A percentile compares a stretch with the other conserved stretches of the same genome.
Conservation (phyloP, 1,140 invertebrate species). For the Eciton burchellii region DNA sequence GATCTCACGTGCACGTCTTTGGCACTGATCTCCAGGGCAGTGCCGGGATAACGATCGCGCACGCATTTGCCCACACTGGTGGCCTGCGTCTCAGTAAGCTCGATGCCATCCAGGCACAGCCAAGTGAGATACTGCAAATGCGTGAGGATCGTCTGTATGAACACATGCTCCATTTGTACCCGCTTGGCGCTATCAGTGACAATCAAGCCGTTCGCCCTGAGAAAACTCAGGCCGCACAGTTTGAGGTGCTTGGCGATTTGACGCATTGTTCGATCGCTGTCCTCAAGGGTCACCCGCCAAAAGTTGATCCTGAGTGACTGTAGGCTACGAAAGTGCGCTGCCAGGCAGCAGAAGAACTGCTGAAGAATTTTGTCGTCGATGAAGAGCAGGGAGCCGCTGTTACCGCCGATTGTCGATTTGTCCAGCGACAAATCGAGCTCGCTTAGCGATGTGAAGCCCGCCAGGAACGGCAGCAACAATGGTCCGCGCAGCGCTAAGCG, state of each 20-base stretch:
- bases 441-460: slow-evolving; percentile 84
- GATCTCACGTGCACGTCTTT: slow-evolving; percentile 82
- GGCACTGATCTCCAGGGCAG: slow-evolving; percentile 82
- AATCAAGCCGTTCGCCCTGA: slow-evolving; percentile 80
- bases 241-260: slow-evolving; percentile 82
- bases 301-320: slow-evolving; percentile 83
- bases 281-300: slow-evolving; percentile 83
- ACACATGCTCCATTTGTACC: slow-evolving; percentile 82
- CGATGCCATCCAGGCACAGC: slow-evolving; percentile 83
- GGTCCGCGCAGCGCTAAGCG: slow-evolving; percentile 84
- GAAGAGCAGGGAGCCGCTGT: slow-evolving; percentile 79
- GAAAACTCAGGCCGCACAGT: slow-evolving; percentile 81
- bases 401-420: slow-evolving; percentile 81
- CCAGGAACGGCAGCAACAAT: slow-evolving; percentile 84
- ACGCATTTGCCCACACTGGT: slow-evolving; percentile 83
- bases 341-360: slow-evolving; percentile 82
- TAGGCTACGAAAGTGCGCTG: slow-evolving; percentile 80
- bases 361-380: slow-evolving; percentile 84
- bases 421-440: slow-evolving; percentile 85
- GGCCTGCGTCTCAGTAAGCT: slow-evolving; percentile 81
- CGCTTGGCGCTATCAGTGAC: slow-evolving; percentile 82
- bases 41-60: slow-evolving; percentile 82
- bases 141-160: slow-evolving; percentile 81
- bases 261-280: slow-evolving; percentile 82
- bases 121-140: slow-evolving; percentile 83